Percentiles rank a stretch among this genome's conserved stretches.
Evolutionary conservation across 2,888 invertebrate genomes (phyloP).

Genomic region (Microctonus hyperodae): DNA sequence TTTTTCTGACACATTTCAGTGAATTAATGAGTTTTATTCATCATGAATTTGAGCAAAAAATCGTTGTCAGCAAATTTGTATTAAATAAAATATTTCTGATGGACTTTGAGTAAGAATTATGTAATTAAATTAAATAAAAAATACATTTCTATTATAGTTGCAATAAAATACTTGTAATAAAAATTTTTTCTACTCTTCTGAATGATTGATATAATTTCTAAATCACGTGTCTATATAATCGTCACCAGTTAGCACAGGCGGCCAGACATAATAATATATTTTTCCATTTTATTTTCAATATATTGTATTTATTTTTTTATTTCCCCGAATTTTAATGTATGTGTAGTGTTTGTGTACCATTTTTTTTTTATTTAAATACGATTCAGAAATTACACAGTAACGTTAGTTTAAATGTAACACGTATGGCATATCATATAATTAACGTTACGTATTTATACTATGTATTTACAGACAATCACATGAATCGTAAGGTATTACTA

Average conservation of each 20-base stretch:
- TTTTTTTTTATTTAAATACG: constrained; percentile 33
- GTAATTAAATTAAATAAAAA: too few species aligned
- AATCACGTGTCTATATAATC: neutral
- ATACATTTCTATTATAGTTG: too few species aligned
- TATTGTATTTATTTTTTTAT: constrained; percentile 26
- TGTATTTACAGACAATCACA: constrained; percentile 63
- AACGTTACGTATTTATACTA: constrained; percentile 58
- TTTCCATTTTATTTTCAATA: constrained; percentile 3
- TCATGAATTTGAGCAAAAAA: too few species aligned
- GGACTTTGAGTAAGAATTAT: too few species aligned
- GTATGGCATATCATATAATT: constrained; percentile 62
- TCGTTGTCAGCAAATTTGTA: too few species aligned
- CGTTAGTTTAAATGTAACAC: constrained; percentile 58
- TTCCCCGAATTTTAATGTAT: constrained; percentile 17
- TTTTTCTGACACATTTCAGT: too few species aligned
- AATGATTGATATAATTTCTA: too few species aligned
- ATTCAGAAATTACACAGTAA: constrained; percentile 59
- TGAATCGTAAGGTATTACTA: constrained; percentile 61
- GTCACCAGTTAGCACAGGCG: constrained; percentile 59
- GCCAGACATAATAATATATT: constrained; percentile 53
- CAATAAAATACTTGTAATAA: too few species aligned
- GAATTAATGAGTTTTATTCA: too few species aligned
- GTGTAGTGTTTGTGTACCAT: constrained; percentile 16
- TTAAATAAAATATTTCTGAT: too few species aligned
- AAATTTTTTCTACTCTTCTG: too few species aligned